Conservation (phyloP, 2,888 invertebrate species). For the Leptinotarsa rubiginosa region DNA sequence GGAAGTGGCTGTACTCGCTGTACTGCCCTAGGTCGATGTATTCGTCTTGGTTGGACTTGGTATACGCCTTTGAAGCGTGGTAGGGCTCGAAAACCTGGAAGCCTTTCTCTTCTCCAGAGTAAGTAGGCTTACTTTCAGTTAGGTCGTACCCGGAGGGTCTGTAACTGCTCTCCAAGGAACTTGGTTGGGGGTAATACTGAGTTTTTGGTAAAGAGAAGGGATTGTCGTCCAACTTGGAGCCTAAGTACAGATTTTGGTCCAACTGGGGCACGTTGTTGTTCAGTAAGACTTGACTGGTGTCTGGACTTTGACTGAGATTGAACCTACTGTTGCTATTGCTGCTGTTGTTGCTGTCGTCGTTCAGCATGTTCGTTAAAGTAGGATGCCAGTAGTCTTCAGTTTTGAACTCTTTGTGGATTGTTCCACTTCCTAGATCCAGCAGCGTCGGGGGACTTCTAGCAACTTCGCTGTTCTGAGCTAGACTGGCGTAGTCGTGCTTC, state of each 20-base stretch:
- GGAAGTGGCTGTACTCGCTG: conserved; percentile 60
- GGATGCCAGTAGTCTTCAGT: conserved; percentile 74
- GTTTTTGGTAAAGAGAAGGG: conserved; percentile 50
- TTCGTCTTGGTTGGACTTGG: conserved; percentile 55
- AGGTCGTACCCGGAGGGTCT: conserved; percentile 49
- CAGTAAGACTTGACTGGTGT: conserved; percentile 65
- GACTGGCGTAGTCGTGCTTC: conserved; percentile 72
- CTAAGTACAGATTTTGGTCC: conserved; percentile 53
- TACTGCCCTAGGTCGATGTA: conserved; percentile 60
- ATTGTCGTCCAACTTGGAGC: conserved; percentile 52
- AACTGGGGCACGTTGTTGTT: conserved; percentile 58
- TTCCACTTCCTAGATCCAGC: conserved; percentile 79
- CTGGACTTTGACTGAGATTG: conserved; percentile 69
- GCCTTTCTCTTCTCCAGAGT: conserved; percentile 52
- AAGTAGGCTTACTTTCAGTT: conserved; percentile 50
- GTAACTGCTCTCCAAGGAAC: conserved; percentile 40
- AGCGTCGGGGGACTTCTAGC: conserved; percentile 77
- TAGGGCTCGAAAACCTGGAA: conserved; percentile 51
- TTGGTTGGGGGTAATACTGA: conserved; percentile 43
- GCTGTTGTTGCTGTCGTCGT: conserved; percentile 68
- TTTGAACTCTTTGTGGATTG: conserved; percentile 73
- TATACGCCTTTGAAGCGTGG: conserved; percentile 44
- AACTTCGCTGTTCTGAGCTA: conserved; percentile 63
- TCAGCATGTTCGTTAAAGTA: conserved; percentile 66
- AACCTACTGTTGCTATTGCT: conserved; percentile 62